phyloP scores from a whole-genome alignment of 2,113 vertebrate species.

The Sminthopsis crassicaudata region DNA sequence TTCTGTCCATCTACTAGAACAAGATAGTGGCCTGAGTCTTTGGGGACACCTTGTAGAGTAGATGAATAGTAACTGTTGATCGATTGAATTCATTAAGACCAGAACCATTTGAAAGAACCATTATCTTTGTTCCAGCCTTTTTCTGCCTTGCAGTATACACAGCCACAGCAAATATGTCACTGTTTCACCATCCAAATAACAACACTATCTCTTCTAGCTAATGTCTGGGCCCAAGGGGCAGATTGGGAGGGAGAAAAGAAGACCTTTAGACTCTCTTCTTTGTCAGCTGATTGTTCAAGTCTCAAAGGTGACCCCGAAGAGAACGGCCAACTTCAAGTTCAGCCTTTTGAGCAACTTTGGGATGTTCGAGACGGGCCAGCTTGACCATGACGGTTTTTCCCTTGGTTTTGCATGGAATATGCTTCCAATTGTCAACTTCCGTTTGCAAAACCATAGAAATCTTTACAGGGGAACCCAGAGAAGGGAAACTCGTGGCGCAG shows the following conservation, averaged over 20 bases:
- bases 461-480: constrained; percentile 43
- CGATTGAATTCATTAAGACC: not conserved
- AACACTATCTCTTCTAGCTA: not conserved
- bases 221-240: not conserved
- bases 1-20: not conserved
- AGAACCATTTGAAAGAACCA: not conserved
- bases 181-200: not conserved
- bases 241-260: not conserved
- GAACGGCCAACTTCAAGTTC: not conserved
- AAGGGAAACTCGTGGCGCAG: constrained; percentile 57
- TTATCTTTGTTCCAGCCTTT: not conserved
- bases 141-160: not conserved
- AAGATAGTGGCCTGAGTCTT: not conserved
- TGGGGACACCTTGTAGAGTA: not conserved
- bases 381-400: constrained; percentile 48
- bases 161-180: not conserved
- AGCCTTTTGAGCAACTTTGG: constrained; percentile 15
- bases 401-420: constrained; percentile 62
- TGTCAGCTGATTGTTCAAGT: not conserved
- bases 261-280: constrained; percentile 12
- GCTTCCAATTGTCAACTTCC: constrained; percentile 37
- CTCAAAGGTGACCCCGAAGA: not conserved
- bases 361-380: constrained; percentile 36
- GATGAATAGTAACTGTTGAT: not conserved
- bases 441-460: constrained; percentile 65